Conservation (phyloP, 2,113 vertebrate species). For the Nibea albiflora region DNA sequence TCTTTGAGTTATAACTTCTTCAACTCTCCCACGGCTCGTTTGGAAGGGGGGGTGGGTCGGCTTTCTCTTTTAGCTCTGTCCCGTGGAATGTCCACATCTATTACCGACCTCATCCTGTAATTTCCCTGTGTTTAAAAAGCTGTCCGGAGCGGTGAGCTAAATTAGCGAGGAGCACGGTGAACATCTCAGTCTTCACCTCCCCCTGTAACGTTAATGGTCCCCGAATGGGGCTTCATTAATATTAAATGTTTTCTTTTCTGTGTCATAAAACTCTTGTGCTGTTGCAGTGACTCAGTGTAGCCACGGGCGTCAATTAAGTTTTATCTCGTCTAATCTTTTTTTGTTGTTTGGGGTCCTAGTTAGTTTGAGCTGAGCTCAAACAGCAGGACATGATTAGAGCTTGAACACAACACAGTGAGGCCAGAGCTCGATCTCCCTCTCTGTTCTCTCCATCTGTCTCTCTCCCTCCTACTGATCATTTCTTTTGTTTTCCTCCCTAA, state of each 20-base stretch:
- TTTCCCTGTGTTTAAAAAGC: neutral
- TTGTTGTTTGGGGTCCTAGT: conserved; percentile 44
- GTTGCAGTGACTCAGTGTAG: conserved; percentile 38
- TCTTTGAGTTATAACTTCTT: neutral
- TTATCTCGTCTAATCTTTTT: conserved; percentile 30
- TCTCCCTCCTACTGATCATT: conserved; percentile 19
- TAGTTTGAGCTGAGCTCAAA: conserved; percentile 39
- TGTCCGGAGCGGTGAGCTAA: neutral
- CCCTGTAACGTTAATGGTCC: neutral
- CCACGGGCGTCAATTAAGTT: conserved; percentile 29
- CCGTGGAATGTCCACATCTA: conserved; percentile 1
- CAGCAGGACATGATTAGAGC: conserved; percentile 45
- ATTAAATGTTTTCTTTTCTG: conserved; percentile 1
- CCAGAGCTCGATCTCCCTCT: conserved; percentile 1
- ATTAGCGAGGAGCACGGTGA: neutral
- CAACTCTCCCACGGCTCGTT: neutral
- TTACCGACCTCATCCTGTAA: conserved; percentile 6
- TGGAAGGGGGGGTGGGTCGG: neutral
- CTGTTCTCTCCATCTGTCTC: conserved; percentile 7
- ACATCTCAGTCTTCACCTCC: neutral
- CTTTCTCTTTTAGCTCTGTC: conserved; percentile 16
- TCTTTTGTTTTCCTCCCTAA: conserved; percentile 26
- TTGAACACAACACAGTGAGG: neutral
- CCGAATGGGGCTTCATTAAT: conserved; percentile 2
- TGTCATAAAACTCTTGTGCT: conserved; percentile 25